Evolutionary conservation across 2,113 vertebrate species (phyloP).

Genomic region (Corvus cornix): DNA sequence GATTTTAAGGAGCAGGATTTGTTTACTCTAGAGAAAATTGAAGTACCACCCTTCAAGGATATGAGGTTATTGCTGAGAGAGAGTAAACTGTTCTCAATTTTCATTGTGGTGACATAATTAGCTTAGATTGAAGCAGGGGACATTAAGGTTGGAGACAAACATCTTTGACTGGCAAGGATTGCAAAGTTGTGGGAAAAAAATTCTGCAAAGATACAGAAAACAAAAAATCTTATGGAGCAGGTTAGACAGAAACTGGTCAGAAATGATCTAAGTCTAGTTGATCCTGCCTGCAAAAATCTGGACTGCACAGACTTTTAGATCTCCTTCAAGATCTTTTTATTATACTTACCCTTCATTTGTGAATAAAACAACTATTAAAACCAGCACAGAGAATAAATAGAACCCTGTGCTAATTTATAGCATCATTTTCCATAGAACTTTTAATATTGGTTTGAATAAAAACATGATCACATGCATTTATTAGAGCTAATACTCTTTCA

Average conservation of each 20-base stretch:
- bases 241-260: not conserved
- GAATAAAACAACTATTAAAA: not conserved
- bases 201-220: not conserved
- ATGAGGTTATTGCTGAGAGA: not conserved
- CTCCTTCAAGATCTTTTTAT: not conserved
- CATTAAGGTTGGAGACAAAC: not conserved
- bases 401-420: not conserved
- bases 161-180: not conserved
- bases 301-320: not conserved
- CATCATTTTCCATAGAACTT: not conserved
- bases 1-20: not conserved
- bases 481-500: not conserved
- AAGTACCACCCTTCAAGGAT: not conserved
- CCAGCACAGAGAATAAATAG: not conserved
- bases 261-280: not conserved
- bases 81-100: not conserved
- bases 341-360: not conserved
- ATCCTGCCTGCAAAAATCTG: not conserved
- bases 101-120: not conserved
- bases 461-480: not conserved
- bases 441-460: not conserved
- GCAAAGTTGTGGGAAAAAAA: not conserved
- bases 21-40: not conserved
- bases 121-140: not conserved
- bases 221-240: not conserved